Percentiles rank a stretch among this genome's conserved stretches.
Evolutionary conservation across 2,113 vertebrate genomes (phyloP).

Genomic region (Prolemur simus): DNA sequence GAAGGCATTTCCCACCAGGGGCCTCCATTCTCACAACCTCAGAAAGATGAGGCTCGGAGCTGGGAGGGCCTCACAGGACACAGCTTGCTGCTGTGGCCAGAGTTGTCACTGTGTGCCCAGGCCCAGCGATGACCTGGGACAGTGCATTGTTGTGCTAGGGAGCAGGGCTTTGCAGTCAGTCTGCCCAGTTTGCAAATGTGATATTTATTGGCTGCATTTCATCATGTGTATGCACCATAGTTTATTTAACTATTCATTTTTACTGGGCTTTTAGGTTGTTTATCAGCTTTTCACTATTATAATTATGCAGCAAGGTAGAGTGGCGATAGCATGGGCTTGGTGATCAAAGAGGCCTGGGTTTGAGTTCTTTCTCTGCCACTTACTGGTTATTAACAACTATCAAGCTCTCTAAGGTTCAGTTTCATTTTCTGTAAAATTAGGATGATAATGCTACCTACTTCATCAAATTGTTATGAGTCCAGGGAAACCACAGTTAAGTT

Average conservation of each 20-base stretch:
- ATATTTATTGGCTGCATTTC: background rate
- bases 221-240: background rate
- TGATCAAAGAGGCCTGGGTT: background rate
- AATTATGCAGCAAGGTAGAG: background rate
- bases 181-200: background rate
- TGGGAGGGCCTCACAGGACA: too few species aligned
- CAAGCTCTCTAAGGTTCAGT: background rate
- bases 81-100: background rate
- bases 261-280: background rate
- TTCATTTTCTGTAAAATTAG: background rate
- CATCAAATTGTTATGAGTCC: background rate
- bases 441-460: background rate
- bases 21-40: background rate
- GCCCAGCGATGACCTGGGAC: accelerated
- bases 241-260: background rate
- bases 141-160: accelerated
- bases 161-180: background rate
- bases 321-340: background rate
- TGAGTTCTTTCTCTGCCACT: background rate
- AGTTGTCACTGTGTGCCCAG: background rate
- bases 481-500: background rate
- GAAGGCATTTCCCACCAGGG: background rate
- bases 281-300: background rate
- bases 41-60: background rate
- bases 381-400: background rate